Evolutionary conservation across 1,140 invertebrate genomes (phyloP).

Genomic region (Ceratosolen fusciceps): DNA sequence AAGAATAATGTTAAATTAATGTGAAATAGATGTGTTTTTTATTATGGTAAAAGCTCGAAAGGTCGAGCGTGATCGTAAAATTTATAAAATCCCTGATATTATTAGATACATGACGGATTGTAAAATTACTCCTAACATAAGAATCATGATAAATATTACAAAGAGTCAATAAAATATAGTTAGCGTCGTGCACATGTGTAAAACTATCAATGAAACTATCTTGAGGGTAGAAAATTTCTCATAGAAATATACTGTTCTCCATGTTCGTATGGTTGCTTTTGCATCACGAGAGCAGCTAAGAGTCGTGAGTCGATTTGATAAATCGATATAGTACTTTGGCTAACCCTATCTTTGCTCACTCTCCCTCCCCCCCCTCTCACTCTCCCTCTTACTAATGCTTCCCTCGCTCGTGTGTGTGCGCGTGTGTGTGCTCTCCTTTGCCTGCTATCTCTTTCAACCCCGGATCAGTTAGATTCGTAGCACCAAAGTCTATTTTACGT

Average conservation of each 20-base stretch:
- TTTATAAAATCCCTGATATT: neutral
- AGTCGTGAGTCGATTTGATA: conserved; percentile 43
- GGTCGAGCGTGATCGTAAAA: neutral
- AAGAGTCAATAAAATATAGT: neutral
- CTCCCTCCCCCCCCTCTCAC: neutral
- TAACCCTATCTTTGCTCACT: conserved; percentile 16
- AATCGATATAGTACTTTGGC: conserved; percentile 34
- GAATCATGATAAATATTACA: neutral
- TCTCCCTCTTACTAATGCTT: neutral
- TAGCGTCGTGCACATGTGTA: conserved; percentile 9
- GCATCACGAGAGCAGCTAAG: neutral
- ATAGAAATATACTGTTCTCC: neutral
- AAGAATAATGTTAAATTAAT: too few species aligned
- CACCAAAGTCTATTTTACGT: conserved; percentile 30
- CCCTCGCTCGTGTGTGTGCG: too few species aligned
- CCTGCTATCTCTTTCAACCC: neutral
- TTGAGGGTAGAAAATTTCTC: conserved; percentile 13
- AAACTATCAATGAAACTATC: neutral
- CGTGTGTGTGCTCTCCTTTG: neutral
- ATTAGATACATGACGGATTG: neutral
- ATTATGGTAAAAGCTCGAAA: neutral
- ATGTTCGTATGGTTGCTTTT: neutral
- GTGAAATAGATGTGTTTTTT: neutral
- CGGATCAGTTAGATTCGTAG: neutral
- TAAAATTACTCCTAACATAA: conserved; percentile 10